Base-by-base conservation (phyloP, 2,888 invertebrate genomes). In the Pammene aurita region DNA sequence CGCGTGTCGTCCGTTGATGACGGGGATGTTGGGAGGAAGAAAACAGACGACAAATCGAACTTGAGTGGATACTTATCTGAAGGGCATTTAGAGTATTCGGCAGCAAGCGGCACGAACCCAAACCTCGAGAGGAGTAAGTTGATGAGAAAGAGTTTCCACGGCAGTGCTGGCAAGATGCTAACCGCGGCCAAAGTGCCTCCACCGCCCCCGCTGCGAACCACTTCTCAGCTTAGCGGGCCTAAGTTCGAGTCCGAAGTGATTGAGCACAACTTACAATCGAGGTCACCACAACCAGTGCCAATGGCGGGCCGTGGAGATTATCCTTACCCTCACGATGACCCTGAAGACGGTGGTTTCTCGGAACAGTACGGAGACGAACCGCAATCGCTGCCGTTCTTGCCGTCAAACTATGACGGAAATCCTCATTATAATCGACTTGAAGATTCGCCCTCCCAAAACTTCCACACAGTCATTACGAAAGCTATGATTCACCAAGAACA, bases 111-210 rank as follows among this genome's bases (percentile, higher is more conserved):
- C 42, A 94, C 95, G 41, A 96, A 97, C 86, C 96, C 97, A 0
- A 97, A 97, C 84, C 93, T 97, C 66, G 97, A 97, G 83, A 94
- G 96, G 72, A 97, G 97, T 85, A 96, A 96, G 80, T 90, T 97
- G 70, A 97, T 97, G 97, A 93, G 97, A 76, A 97, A 97, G 83
- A 97, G 97, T 84, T 97, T 97, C 84, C 97, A 97, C 80, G 96
- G 96, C 52, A 97, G 96, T 81, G 95, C 95, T 38, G 96, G 96
- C 0, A 96, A 97, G 81, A 95, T 96, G 78, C 85, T 97, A 72
- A 96, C 96, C 14, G 96, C 95, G 67, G 96, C 96, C 16, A 97
- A 97, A 90, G 97, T 97, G 16, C 96, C 96, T 4, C 96, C 96
- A 11, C 97, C 97, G 13, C 96, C 96, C 60, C 97, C 97, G 63